A percentile compares a stretch with the other conserved stretches of the same genome.
Evolutionary conservation across 2,113 vertebrate species (phyloP).

Genomic region (Triplophysa siluroides): DNA sequence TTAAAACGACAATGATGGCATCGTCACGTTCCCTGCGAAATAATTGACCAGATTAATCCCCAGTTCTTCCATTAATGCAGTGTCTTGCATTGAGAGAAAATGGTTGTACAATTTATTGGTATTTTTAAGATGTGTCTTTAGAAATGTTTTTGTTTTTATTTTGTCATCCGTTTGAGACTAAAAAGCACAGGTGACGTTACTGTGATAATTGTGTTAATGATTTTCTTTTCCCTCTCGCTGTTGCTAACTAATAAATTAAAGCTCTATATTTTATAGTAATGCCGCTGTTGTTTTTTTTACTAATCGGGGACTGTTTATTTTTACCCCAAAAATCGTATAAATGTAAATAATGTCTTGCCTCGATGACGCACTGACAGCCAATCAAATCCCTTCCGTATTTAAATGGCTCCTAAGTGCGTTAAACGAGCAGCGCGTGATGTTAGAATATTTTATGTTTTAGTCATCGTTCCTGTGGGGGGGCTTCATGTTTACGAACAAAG

Average conservation of each 20-base stretch:
- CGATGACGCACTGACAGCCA: too few relatives aligned
- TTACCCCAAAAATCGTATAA: too few relatives aligned
- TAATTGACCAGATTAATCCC: not conserved
- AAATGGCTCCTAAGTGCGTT: too few relatives aligned
- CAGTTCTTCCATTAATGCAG: conserved; percentile 30
- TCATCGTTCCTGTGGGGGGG: too few relatives aligned
- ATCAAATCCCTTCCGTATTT: too few relatives aligned
- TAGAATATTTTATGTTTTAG: too few relatives aligned
- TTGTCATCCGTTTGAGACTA: conserved; percentile 60
- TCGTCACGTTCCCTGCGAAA: conserved; percentile 49
- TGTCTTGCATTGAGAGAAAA: conserved; percentile 50
- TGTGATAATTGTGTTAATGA: conserved; percentile 75
- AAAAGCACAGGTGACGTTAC: conserved; percentile 72
- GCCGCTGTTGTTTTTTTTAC: conserved; percentile 55
- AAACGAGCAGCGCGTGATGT: too few relatives aligned
- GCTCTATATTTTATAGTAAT: conserved; percentile 83
- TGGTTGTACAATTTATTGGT: conserved; percentile 69
- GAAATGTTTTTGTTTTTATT: conserved; percentile 63
- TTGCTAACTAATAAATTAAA: conserved; percentile 83
- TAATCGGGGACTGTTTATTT: not conserved
- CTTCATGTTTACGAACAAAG: too few relatives aligned
- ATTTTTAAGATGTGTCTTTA: conserved; percentile 64
- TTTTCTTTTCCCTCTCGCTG: conserved; percentile 65
- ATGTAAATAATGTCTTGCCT: too few relatives aligned
- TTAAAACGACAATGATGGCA: conserved; percentile 30